Evolutionary conservation across 2,888 invertebrate species (phyloP).

Genomic region (Ariolimax columbianus): DNA sequence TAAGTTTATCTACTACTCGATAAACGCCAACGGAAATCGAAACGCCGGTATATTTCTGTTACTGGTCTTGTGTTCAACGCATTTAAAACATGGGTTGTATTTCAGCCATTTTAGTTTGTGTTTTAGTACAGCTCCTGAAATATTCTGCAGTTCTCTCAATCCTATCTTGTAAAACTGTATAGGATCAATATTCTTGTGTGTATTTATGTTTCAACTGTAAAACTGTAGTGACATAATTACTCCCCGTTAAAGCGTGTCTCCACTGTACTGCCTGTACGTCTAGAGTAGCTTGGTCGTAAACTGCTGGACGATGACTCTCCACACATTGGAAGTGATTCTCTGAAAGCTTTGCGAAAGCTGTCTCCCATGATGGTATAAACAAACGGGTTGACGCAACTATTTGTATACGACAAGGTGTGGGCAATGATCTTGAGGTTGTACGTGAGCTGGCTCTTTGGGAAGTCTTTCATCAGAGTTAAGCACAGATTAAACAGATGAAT

Average conservation of each 20-base stretch:
- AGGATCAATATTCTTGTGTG: too few relatives aligned
- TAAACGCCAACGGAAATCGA: too few relatives aligned
- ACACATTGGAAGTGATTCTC: constrained; percentile 66
- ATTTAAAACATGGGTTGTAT: too few relatives aligned
- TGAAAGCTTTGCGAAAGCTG: constrained; percentile 72
- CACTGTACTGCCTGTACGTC: constrained; percentile 37
- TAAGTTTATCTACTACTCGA: too few relatives aligned
- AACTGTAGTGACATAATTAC: background rate
- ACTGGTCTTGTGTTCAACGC: too few relatives aligned
- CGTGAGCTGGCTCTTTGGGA: constrained; percentile 57
- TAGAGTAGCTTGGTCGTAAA: constrained; percentile 20
- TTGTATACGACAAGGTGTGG: constrained; percentile 73
- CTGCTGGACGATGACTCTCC: constrained; percentile 23
- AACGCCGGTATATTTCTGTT: too few relatives aligned
- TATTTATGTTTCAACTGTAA: background rate
- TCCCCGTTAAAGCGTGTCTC: constrained; percentile 48
- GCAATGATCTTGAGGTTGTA: constrained; percentile 62
- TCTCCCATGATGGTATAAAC: constrained; percentile 74
- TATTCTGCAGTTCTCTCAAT: too few relatives aligned
- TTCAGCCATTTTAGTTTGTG: too few relatives aligned
- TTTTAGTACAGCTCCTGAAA: too few relatives aligned
- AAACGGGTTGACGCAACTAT: constrained; percentile 74
- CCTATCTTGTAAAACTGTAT: too few relatives aligned
- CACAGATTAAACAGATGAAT: constrained; percentile 71
- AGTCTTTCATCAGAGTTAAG: constrained; percentile 61